These are phyloP conservation scores for Pegoplata infirma DNA, from an alignment of 2,888 invertebrate species.

Conservation along the genomic window DNA sequence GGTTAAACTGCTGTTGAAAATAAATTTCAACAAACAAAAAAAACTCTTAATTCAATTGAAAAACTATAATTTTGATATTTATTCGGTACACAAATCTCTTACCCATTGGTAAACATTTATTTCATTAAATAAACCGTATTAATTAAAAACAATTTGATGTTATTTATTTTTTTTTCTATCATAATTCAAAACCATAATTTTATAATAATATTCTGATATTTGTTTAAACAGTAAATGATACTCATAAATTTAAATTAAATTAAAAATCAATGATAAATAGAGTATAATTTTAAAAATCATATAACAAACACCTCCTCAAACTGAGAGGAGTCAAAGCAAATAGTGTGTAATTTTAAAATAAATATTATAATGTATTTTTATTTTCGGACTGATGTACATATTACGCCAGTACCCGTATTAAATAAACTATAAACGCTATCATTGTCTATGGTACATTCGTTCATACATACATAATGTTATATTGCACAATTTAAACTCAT, in stretches of 20 bases:
- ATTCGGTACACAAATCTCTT: neutral
- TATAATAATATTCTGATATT: conserved; percentile 45
- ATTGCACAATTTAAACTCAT: conserved; percentile 59
- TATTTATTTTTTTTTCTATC: neutral
- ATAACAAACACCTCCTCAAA: neutral
- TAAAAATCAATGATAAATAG: conserved; percentile 55
- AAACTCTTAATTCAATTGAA: conserved; percentile 8
- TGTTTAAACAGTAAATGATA: conserved; percentile 48
- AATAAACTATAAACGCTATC: conserved; percentile 24
- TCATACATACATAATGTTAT: conserved; percentile 43
- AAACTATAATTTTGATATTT: conserved; percentile 1
- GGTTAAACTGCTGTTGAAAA: no score
- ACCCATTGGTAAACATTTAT: conserved; percentile 4
- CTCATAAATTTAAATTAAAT: conserved; percentile 55
- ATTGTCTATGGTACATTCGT: conserved; percentile 47
- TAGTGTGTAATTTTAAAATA: conserved; percentile 16
- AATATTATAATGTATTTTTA: conserved; percentile 11
- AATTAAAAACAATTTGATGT: conserved; percentile 27
- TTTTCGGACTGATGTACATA: conserved; percentile 1
- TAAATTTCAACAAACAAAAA: no score
- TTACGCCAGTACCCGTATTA: conserved; percentile 28
- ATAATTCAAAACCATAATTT: conserved; percentile 43
- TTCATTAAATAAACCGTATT: conserved; percentile 26
- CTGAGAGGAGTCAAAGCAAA: conserved; percentile 5
- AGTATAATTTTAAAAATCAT: conserved; percentile 13